Percentiles rank a stretch among this genome's conserved stretches.
Conservation (phyloP, 1,140 invertebrate species). For the Drosophila teissieri region DNA sequence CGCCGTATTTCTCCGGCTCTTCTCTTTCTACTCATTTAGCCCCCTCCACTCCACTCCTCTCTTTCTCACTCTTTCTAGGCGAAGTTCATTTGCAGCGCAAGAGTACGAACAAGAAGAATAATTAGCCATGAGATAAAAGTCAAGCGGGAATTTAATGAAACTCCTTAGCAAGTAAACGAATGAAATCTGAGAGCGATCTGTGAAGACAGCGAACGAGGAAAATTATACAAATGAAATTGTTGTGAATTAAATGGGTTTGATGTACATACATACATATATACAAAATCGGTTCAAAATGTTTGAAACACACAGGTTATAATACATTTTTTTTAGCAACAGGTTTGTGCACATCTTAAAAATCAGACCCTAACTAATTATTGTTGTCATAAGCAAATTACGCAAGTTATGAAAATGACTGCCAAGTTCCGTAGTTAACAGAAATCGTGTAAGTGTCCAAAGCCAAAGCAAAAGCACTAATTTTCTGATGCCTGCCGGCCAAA, state of each 20-base stretch:
- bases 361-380: no score
- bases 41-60: slow-evolving; percentile 1
- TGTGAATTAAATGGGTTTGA: neutral
- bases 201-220: neutral
- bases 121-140: slow-evolving; percentile 53
- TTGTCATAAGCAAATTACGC: no score
- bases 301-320: no score
- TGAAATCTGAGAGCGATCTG: slow-evolving; percentile 34
- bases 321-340: no score
- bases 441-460: neutral
- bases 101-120: slow-evolving; percentile 33
- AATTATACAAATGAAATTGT: neutral
- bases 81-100: slow-evolving; percentile 49
- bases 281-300: neutral
- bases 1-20: neutral
- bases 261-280: neutral
- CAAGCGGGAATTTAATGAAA: slow-evolving; percentile 38
- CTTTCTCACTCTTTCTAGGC: slow-evolving; percentile 9
- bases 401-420: no score
- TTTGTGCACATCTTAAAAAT: no score
- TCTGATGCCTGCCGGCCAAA: neutral
- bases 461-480: slow-evolving; percentile 8
- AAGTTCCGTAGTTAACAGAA: no score
- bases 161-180: slow-evolving; percentile 23
- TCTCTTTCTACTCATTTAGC: neutral